phyloP scores from a whole-genome alignment of 2,888 invertebrate genomes.

The Antitype chi region DNA sequence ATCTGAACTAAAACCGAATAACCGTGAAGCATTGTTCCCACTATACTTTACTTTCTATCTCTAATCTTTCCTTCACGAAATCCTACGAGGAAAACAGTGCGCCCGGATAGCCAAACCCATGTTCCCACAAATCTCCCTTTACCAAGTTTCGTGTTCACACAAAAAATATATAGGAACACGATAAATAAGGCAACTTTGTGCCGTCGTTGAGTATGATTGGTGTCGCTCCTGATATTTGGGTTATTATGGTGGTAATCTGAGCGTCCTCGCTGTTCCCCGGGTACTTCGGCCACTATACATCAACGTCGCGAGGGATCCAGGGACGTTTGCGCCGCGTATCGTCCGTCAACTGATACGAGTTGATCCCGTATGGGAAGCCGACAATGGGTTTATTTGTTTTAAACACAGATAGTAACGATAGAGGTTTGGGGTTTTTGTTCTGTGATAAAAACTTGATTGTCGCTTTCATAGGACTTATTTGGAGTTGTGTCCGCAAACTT shows the following conservation, averaged over 20 bases:
- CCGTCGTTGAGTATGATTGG: constrained; percentile 57
- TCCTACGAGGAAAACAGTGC: constrained; percentile 31
- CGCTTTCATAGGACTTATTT: not conserved
- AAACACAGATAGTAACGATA: not conserved
- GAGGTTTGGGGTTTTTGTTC: not conserved
- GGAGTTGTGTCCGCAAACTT: not conserved
- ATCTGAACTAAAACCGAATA: not conserved
- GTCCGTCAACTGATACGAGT: constrained; percentile 49
- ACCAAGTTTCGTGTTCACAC: constrained; percentile 41
- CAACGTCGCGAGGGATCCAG: constrained; percentile 49
- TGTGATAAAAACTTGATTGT: not conserved
- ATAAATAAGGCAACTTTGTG: constrained; percentile 52
- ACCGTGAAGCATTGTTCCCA: constrained; percentile 16
- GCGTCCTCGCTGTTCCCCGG: constrained; percentile 30
- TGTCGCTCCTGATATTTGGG: constrained; percentile 50
- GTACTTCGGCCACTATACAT: constrained; percentile 52
- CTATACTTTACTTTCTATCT: not conserved
- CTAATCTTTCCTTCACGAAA: constrained; percentile 5
- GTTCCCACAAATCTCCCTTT: constrained; percentile 51
- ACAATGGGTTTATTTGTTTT: constrained; percentile 38
- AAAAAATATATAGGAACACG: constrained; percentile 46
- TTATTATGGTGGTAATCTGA: constrained; percentile 58
- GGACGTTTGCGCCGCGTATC: constrained; percentile 53
- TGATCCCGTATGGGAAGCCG: constrained; percentile 37
- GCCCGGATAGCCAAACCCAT: constrained; percentile 30